phyloP scores from a whole-genome alignment of 2,888 invertebrate species.

The Clunio marinus region DNA sequence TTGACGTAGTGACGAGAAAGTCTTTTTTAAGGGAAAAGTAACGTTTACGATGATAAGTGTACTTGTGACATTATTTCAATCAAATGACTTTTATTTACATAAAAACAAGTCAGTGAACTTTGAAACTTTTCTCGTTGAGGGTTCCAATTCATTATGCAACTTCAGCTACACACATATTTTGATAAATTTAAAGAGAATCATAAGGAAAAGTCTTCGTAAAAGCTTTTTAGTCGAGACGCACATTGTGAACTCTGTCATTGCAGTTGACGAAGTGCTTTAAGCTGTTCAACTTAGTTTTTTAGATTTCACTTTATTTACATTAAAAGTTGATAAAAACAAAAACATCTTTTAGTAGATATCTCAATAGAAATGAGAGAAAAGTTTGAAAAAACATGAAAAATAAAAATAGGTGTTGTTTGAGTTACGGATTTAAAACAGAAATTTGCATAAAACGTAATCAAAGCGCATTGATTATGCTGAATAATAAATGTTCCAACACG shows the following conservation, averaged over 20 bases:
- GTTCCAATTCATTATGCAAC: conserved; percentile 14
- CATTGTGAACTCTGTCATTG: not conserved
- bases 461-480: not conserved
- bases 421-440: not conserved
- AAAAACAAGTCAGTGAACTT: no score
- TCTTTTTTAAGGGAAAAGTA: no score
- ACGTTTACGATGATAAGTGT: no score
- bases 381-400: conserved; percentile 10
- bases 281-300: not conserved
- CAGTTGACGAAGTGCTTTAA: no score
- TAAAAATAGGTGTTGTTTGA: not conserved
- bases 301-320: no score
- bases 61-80: no score
- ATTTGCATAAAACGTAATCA: conserved; percentile 13
- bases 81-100: no score
- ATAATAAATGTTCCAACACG: not conserved
- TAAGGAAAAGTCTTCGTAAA: not conserved
- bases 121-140: no score
- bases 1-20: no score
- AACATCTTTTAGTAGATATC: no score
- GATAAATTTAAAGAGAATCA: no score
- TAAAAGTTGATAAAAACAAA: no score
- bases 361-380: not conserved
- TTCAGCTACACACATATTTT: not conserved
- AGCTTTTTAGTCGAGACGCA: conserved; percentile 12